Evolutionary conservation across 2,113 vertebrate genomes (phyloP), one percentile per base, ranked within the genome.

Genomic region (Eulacestoma nigropectus): DNA sequence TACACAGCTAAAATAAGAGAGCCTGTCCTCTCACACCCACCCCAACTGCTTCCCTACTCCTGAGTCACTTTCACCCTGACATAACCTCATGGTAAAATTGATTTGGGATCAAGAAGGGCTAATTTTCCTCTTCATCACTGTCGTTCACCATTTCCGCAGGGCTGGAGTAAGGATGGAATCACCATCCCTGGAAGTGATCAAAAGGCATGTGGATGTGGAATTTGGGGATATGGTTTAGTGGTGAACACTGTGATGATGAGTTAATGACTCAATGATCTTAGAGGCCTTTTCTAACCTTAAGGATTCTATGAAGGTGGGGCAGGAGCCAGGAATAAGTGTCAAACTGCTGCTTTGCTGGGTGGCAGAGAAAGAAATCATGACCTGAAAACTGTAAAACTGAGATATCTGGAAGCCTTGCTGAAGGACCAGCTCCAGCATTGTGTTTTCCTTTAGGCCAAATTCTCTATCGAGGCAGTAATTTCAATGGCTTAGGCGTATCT

Each of bases 31-130:
- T 89, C 35, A 41, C 0, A 1, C 10, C 21, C 25, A 67, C 9
- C 19, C 29, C 35, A 39, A 29, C 15, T 57, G 5, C 44, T 75
- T 81, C 29, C 56, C 35, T 55, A 30, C 42, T 50, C 52, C 44
- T 29, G 20, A 46, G 12, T 8, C 13, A 44, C 42, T 57, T 67
- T 21, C 20, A 69, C 2, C 26, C 20, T 0, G 0, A 47, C 1
- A 5, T 8, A 52, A 33, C 9, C 46, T 57, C 50, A 41, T 1
- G 4, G 41, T 30, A 73, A 69, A 49, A 86, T 0, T 9, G 29
- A 79, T 90, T 60, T 56, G 46, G 53, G n/a, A 74, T n/a, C 3
- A 1, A 22, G n/a, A 65, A 94, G 50, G 15, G 46, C 12, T 73
- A 22, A 74, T 69, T 74, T 50, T 65, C 6, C 62, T 47, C 33